A percentile compares a stretch with the other conserved stretches of the same genome.
Evolutionary conservation across 2,888 invertebrate genomes (phyloP).

Genomic region (Cheilosia variabilis): DNA sequence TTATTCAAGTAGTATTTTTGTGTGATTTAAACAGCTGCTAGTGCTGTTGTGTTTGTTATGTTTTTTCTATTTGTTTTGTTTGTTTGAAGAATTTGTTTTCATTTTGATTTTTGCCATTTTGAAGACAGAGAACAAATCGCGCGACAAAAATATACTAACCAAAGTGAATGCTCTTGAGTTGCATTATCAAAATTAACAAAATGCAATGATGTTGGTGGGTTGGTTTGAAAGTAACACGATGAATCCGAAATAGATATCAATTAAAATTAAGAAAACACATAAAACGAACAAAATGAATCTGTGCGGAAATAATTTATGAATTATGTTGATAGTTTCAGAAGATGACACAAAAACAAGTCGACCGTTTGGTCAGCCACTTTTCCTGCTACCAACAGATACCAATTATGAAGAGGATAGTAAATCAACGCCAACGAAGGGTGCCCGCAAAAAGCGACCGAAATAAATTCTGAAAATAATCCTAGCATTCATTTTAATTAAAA

Average conservation of each 20-base stretch:
- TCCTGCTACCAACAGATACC: constrained; percentile 86
- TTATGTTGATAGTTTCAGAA: constrained; percentile 77
- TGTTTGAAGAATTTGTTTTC: not conserved
- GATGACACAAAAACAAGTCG: constrained; percentile 84
- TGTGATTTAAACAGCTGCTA: constrained; percentile 20
- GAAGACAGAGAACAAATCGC: constrained; percentile 8
- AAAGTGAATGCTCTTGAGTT: constrained; percentile 46
- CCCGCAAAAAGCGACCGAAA: constrained; percentile 76
- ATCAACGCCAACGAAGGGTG: constrained; percentile 77
- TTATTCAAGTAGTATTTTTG: constrained; percentile 14
- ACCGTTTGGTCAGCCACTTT: constrained; percentile 92
- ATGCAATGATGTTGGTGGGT: constrained; percentile 76
- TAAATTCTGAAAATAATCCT: constrained; percentile 65
- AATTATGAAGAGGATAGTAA: constrained; percentile 73
- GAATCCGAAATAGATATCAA: not conserved
- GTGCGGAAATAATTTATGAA: constrained; percentile 48
- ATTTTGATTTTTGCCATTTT: constrained; percentile 50
- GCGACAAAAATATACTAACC: constrained; percentile 21
- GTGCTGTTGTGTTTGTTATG: constrained; percentile 23
- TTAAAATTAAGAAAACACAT: constrained; percentile 10
- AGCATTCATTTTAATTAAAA: constrained; percentile 61
- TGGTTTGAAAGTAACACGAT: constrained; percentile 53
- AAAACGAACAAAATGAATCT: constrained; percentile 4
- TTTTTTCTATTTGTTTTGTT: not conserved
- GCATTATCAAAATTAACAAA: constrained; percentile 43